Conservation (phyloP, 2,113 vertebrate genomes). For the Lepus americanus region DNA sequence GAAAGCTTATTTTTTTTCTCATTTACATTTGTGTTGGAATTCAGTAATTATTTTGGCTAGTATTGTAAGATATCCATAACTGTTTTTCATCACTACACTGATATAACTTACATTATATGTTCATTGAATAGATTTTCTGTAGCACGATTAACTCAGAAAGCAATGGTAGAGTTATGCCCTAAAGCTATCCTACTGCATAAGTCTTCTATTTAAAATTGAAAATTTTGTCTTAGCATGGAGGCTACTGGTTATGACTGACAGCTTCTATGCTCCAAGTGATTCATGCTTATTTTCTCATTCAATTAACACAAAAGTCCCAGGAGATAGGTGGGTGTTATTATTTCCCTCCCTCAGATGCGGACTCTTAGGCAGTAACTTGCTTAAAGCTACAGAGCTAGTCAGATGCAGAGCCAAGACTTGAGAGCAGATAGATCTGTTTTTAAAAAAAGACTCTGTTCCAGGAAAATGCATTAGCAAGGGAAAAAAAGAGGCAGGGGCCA, state of each 20-base stretch:
- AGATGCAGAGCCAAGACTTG: constrained; percentile 5
- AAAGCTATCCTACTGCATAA: neutral
- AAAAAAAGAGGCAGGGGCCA: neutral
- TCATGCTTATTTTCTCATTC: neutral
- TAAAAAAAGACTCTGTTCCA: constrained; percentile 28
- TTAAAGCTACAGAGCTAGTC: neutral
- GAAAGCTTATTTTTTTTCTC: neutral
- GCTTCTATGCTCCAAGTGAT: neutral
- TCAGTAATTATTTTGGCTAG: neutral
- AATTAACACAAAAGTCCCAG: neutral
- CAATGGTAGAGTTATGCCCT: neutral
- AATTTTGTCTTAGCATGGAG: neutral
- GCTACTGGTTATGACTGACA: neutral
- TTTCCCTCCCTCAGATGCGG: neutral
- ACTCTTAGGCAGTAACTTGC: neutral
- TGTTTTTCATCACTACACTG: neutral
- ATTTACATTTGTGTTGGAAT: neutral
- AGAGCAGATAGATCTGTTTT: neutral
- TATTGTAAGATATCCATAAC: neutral
- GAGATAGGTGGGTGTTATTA: neutral
- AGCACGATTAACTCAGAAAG: constrained; percentile 4
- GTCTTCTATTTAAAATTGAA: neutral
- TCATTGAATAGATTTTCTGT: neutral
- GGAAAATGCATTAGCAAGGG: constrained; percentile 13
- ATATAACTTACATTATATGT: neutral